Evolutionary conservation across 35 echinoderm and acorn worm genomes (phyloP), one percentile per base, ranked within the genome.

Genomic region (Ophiothrix spiculata): DNA sequence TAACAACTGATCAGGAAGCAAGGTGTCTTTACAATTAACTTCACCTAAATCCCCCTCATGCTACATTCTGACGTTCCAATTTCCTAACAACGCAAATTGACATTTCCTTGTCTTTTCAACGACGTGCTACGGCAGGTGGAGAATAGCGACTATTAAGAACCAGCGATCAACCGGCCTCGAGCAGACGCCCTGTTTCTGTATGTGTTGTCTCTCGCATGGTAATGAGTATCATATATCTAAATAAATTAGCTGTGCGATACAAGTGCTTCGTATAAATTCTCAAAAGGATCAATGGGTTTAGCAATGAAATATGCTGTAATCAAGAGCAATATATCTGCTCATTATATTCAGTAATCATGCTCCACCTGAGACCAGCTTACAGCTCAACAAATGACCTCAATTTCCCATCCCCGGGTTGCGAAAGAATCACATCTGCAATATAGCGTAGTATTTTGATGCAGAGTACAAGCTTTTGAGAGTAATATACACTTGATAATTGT

Each of bases 51-150:
- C 29, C 60, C 60, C 42, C 19, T 69, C 60, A 12, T 15, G 60
- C 19, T 69, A 69, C 16, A 69, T 69, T 69, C 25, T 69, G 60
- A 69, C 60, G 29, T 69, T 69, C 60, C 29, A 69, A 69, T 69
- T 69, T 69, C 60, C 60, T 69, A 69, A 69, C 60, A 69, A 69
- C 23, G 60, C 60, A 69, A 69, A 69, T 69, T 69, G 60, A n/a
- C 60, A 10, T 49, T 69, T 69, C 60, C 60, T 69, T 28, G 60
- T 69, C 60, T 69, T 69, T 69, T 2, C 4, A 69, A 69, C 4
- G 10, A 25, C 60, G 17, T 69, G 29, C 60, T 49, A n/a, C 60
- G 60, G 60, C 42, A 69, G 60, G 10, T 69, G 60, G 42, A 1
- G 60, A 69, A 12, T 6, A 25, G 23, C 60, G 23, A 69, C 1